These are phyloP conservation scores for Palaemon carinicauda DNA, from an alignment of 1,140 invertebrate genomes.

Conservation along the genomic window DNA sequence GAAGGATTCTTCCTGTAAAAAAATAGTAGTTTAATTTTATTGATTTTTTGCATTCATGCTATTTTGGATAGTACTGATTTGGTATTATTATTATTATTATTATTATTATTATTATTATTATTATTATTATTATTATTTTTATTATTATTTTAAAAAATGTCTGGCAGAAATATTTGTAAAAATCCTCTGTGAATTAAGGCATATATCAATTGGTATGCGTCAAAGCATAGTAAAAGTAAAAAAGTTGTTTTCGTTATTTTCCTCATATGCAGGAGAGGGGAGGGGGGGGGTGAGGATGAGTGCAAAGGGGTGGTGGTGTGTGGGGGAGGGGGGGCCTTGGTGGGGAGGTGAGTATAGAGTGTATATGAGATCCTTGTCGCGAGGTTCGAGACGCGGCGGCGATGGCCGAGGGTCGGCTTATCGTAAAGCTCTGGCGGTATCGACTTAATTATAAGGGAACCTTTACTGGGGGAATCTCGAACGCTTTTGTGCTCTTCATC, in stretches of 20 bases:
- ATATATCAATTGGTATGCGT: background rate
- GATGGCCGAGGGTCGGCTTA: background rate
- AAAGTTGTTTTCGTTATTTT: too few relatives aligned
- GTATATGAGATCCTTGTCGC: background rate
- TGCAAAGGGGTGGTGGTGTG: background rate
- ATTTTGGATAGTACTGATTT: too few relatives aligned
- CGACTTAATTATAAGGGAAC: conserved; percentile 13
- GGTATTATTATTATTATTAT: background rate
- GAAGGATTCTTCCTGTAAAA: too few relatives aligned
- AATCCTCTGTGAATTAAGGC: background rate
- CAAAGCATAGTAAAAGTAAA: background rate
- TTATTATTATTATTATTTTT: background rate
- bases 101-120: background rate
- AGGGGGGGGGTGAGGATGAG: background rate
- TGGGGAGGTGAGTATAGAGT: background rate
- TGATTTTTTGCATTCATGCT: too few relatives aligned
- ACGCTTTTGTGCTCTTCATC: background rate
- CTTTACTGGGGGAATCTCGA: background rate
- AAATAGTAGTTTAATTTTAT: too few relatives aligned
- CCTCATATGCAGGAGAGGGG: too few relatives aligned
- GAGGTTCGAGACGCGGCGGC: background rate
- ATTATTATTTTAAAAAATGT: background rate
- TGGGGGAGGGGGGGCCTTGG: background rate
- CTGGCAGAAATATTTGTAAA: background rate
- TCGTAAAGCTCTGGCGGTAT: background rate